Base-by-base conservation (phyloP, 2,113 vertebrate species). In the Eptesicus fuscus region DNA sequence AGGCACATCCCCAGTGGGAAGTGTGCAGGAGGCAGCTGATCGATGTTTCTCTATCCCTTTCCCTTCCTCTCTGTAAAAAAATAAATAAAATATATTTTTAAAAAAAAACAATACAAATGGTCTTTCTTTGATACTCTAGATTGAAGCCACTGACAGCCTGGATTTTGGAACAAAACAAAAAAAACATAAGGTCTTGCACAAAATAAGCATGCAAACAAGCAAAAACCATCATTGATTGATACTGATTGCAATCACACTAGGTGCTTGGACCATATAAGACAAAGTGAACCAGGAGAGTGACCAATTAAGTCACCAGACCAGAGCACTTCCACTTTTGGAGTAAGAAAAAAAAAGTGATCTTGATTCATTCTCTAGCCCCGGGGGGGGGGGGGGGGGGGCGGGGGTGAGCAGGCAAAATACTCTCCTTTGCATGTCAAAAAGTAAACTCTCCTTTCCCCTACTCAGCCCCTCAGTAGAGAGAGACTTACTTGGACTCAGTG, bases 401-500 rank as follows among this genome's bases (percentile, higher is more conserved):
- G 51, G 37, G 44, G 61, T 83, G 44, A 90, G 37, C 7, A 88
- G 51, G n/a, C 59, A 95, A 95, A 89, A 47, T 80, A 25, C 9
- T 94, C 53, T 93, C 44, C 37, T 85, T 53, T 35, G 69, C 25
- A 63, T 61, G 49, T 82, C 32, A 86, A 87, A 65, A 35, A 91
- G 56, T 74, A 95, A 85, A 74, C 23, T 77, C 14, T 90, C 22
- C 53, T 83, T 88, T 93, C 20, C 28, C 49, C 53, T 65, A 51
- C 17, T 49, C 18, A 92, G 25, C 9, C 53, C 5, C 37, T 92
- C 61, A 83, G 56, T 74, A 56, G 83, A 56, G 74, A 86, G 17
- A 91, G 30, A 89, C 86, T 90, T 69, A 95, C 63, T 63, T 83
- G 71, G 35, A 87, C 14, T 83, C 83, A 80, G 77, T 80, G 56